Percentiles rank a stretch among this genome's conserved stretches.
Conservation (phyloP, 2,797 vertebrate species). For the Thripadectes ignobilis region DNA sequence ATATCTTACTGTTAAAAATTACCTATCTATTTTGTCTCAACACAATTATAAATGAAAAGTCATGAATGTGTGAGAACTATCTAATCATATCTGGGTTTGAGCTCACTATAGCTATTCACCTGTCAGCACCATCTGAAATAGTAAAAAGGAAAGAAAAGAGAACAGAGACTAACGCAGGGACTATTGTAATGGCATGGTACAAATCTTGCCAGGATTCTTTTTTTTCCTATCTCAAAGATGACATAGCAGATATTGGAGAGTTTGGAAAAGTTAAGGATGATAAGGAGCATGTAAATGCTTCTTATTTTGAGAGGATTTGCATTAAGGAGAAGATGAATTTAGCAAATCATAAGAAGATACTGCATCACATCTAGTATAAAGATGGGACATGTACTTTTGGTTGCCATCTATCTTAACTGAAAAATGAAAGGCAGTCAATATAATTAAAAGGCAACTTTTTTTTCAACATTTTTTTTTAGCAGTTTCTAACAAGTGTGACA, state of each 20-base stretch:
- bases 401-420: not conserved
- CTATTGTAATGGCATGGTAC: not conserved
- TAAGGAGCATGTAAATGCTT: not conserved
- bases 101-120: not conserved
- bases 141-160: not conserved
- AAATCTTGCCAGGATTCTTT: not conserved
- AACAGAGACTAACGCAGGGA: not conserved
- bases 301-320: not conserved
- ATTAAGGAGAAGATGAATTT: not conserved
- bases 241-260: not conserved
- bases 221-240: not conserved
- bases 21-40: not conserved
- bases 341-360: not conserved
- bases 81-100: not conserved
- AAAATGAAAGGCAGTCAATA: not conserved
- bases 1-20: not conserved
- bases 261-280: not conserved
- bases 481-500: not conserved
- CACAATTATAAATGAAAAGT: not conserved
- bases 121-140: not conserved
- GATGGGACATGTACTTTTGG: not conserved
- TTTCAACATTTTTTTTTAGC: not conserved
- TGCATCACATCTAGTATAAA: not conserved
- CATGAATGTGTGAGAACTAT: not conserved
- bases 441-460: not conserved